phyloP scores from a whole-genome alignment of 1,140 invertebrate species.

The Drosophila rufa region DNA sequence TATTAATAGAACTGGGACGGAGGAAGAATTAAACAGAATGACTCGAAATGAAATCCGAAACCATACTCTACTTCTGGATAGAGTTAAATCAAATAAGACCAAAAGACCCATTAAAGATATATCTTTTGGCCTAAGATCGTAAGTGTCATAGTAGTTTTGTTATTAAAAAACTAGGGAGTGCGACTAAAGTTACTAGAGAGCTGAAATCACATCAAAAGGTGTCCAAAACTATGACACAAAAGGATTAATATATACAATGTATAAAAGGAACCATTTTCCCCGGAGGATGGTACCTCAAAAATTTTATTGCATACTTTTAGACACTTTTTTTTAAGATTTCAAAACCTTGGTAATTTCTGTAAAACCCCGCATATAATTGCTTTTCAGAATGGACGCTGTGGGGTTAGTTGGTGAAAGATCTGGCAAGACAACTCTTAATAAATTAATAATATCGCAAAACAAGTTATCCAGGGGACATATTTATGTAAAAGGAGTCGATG shows the following conservation, averaged over 20 bases:
- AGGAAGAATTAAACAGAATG: background rate
- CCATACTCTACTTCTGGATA: constrained; percentile 17
- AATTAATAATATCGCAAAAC: constrained; percentile 13
- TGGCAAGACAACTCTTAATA: constrained; percentile 26
- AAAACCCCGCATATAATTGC: too few relatives aligned
- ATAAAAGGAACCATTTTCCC: too few relatives aligned
- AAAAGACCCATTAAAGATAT: constrained; percentile 1
- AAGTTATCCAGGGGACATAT: constrained; percentile 2
- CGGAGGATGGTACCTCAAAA: too few relatives aligned
- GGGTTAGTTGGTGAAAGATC: constrained; percentile 28
- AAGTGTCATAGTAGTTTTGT: background rate
- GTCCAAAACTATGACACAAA: too few relatives aligned
- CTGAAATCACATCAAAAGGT: too few relatives aligned
- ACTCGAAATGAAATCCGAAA: constrained; percentile 4
- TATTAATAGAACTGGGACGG: background rate
- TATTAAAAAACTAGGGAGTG: too few relatives aligned
- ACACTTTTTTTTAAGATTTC: too few relatives aligned
- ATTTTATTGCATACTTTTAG: too few relatives aligned
- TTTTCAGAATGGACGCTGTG: constrained; percentile 30
- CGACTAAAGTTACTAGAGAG: too few relatives aligned
- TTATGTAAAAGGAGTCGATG: constrained; percentile 10
- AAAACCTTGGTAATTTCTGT: too few relatives aligned
- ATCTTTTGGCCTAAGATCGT: constrained; percentile 5
- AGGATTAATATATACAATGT: too few relatives aligned
- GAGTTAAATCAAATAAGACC: background rate